Conservation (phyloP, 1,140 invertebrate genomes). For the Battus philenor region DNA sequence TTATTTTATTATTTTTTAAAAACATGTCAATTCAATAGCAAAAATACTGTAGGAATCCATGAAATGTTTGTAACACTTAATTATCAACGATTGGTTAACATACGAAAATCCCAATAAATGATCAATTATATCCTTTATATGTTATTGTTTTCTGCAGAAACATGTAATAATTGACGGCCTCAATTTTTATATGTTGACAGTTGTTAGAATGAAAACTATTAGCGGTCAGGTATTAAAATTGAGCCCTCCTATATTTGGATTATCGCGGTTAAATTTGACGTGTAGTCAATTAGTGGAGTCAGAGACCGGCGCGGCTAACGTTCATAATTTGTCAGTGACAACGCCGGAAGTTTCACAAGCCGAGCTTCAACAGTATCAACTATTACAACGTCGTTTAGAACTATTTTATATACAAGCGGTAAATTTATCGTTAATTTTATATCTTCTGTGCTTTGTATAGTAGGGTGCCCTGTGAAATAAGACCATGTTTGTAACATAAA, state of each 20-base stretch:
- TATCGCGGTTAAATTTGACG: constrained; percentile 44
- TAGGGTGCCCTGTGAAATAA: too few relatives aligned
- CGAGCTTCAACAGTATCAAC: constrained; percentile 43
- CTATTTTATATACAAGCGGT: constrained; percentile 22
- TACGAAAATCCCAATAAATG: constrained; percentile 13
- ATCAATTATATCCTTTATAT: neutral
- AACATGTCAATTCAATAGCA: too few relatives aligned
- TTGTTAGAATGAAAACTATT: constrained; percentile 8
- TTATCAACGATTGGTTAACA: too few relatives aligned
- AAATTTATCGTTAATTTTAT: too few relatives aligned
- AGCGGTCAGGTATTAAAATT: constrained; percentile 13
- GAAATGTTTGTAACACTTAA: too few relatives aligned
- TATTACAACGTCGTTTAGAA: constrained; percentile 33
- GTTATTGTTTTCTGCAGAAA: too few relatives aligned
- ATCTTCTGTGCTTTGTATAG: too few relatives aligned
- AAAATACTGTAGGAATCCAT: too few relatives aligned
- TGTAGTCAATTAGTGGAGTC: constrained; percentile 54
- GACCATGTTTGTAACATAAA: too few relatives aligned
- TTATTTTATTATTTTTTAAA: too few relatives aligned
- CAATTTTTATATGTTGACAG: too few relatives aligned
- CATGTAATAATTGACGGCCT: neutral
- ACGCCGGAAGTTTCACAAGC: constrained; percentile 50
- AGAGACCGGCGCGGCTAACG: constrained; percentile 29
- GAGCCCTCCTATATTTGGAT: constrained; percentile 27
- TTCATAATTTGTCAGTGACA: constrained; percentile 58